phyloP scores from a whole-genome alignment of 2,888 invertebrate genomes.

The Thera britannica region DNA sequence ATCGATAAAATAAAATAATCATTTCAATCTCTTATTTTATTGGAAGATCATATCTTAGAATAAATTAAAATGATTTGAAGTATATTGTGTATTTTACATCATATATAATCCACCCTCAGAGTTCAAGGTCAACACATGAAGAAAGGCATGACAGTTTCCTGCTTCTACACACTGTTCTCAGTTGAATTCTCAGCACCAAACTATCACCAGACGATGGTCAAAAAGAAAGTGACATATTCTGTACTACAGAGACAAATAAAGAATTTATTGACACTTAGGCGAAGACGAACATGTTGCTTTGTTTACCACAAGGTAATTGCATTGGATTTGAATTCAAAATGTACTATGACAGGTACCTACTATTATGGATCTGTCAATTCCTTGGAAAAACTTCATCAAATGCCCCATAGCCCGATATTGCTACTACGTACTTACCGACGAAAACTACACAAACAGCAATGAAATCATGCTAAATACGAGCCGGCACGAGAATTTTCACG shows the following conservation, averaged over 20 bases:
- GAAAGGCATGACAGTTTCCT: conserved; percentile 1
- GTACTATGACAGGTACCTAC: conserved; percentile 1
- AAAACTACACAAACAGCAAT: conserved; percentile 59
- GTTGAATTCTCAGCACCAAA: neutral
- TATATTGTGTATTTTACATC: neutral
- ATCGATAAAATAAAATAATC: neutral
- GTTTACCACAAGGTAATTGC: conserved; percentile 60
- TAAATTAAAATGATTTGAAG: neutral
- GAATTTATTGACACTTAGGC: conserved; percentile 60
- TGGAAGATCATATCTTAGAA: neutral
- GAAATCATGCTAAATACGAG: conserved; percentile 59
- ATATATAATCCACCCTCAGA: neutral
- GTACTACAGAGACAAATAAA: conserved; percentile 17
- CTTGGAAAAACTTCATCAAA: conserved; percentile 38
- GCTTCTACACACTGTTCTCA: neutral
- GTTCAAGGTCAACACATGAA: conserved; percentile 25
- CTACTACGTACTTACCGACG: conserved; percentile 51
- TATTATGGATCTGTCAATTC: conserved; percentile 35
- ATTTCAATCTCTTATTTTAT: neutral
- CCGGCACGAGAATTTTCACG: conserved; percentile 68
- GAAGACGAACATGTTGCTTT: conserved; percentile 70
- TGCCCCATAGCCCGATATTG: conserved; percentile 17
- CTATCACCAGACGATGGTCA: conserved; percentile 8
- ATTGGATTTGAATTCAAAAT: conserved; percentile 34
- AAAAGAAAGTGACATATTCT: conserved; percentile 29